phyloP scores from a whole-genome alignment of 2,888 invertebrate species.

The Drosophila leonis region DNA sequence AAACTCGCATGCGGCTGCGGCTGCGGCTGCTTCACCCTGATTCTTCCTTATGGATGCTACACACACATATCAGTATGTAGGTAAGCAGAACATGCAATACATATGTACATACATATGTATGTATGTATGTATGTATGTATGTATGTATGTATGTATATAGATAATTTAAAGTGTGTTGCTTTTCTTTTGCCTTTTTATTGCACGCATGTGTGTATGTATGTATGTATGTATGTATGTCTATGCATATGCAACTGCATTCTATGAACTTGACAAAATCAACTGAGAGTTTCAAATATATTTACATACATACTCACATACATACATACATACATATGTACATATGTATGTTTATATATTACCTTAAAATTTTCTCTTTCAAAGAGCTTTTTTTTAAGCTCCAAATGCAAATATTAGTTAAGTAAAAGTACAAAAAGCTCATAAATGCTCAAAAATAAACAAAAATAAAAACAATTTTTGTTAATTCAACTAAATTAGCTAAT shows the following conservation, averaged over 20 bases:
- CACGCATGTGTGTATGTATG: not conserved
- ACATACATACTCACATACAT: not conserved
- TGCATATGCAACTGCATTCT: constrained; percentile 6
- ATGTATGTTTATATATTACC: too few relatives aligned
- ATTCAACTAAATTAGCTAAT: not conserved
- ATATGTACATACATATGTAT: not conserved
- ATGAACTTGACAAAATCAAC: constrained; percentile 1
- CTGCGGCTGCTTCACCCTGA: constrained; percentile 20
- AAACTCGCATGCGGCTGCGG: constrained; percentile 24
- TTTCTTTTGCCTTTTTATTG: not conserved
- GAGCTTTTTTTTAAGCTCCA: not conserved
- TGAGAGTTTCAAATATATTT: not conserved
- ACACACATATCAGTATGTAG: constrained; percentile 20
- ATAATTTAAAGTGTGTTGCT: not conserved
- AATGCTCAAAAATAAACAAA: not conserved
- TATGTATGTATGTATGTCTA: not conserved
- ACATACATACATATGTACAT: not conserved
- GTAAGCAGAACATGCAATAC: constrained; percentile 13
- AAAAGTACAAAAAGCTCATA: not conserved
- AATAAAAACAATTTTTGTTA: not conserved
- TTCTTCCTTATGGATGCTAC: constrained; percentile 19
- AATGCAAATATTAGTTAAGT: not conserved
- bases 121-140: not conserved
- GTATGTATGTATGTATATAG: not conserved
- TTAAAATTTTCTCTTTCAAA: not conserved